A percentile compares a stretch with the other conserved stretches of the same genome.
Evolutionary conservation across 2,113 vertebrate species (phyloP).

Genomic region (Callorhinus ursinus): DNA sequence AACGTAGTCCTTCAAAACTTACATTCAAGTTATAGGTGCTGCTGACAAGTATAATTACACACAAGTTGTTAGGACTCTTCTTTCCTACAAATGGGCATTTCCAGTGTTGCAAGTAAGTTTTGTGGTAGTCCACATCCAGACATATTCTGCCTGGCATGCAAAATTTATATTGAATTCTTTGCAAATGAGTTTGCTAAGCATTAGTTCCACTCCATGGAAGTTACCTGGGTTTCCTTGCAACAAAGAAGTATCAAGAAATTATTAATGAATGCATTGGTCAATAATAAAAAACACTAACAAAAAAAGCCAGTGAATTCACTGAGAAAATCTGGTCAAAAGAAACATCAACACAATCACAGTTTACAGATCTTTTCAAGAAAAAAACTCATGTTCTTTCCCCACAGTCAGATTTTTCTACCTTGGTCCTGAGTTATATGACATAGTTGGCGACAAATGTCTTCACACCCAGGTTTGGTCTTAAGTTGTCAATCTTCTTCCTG

Average conservation of each 20-base stretch:
- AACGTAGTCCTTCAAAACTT: conserved; percentile 64
- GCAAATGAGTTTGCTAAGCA: conserved; percentile 52
- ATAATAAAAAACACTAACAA: background rate
- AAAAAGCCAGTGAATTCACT: background rate
- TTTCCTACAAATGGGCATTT: conserved; percentile 62
- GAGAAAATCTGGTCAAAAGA: background rate
- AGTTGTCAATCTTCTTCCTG: background rate
- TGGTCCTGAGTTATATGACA: background rate
- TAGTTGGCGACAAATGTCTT: background rate
- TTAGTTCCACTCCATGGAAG: conserved; percentile 42
- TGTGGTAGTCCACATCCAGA: background rate
- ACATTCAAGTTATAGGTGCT: conserved; percentile 69
- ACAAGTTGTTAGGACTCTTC: conserved; percentile 45
- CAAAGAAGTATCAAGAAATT: conserved; percentile 34
- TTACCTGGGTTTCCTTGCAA: conserved; percentile 14
- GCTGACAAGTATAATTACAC: conserved; percentile 70
- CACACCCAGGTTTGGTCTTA: background rate
- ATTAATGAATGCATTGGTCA: background rate
- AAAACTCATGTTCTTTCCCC: background rate
- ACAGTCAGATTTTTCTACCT: background rate
- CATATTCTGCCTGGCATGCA: conserved; percentile 53
- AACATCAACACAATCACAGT: background rate
- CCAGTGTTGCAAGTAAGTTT: conserved; percentile 39
- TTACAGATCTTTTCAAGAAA: background rate
- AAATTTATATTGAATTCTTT: conserved; percentile 59